Evolutionary conservation across 1,140 invertebrate species (phyloP).

Genomic region (Conus ventricosus): DNA sequence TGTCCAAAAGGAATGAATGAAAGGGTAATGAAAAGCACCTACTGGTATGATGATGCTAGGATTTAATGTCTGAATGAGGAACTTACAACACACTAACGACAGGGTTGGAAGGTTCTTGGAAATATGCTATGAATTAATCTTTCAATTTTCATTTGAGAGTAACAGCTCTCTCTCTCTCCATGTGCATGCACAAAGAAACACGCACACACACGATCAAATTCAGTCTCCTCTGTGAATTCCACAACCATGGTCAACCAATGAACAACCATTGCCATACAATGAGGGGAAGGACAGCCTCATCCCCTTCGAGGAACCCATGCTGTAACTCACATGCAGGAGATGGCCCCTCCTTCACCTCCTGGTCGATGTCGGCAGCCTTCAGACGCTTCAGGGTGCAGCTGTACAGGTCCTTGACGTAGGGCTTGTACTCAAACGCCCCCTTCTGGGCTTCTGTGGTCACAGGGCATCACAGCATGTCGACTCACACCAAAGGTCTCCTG

Average conservation of each 20-base stretch:
- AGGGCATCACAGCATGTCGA: neutral
- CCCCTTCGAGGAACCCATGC: neutral
- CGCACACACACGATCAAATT: too few species aligned
- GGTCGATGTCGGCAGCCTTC: constrained; percentile 96
- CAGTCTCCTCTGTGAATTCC: too few species aligned
- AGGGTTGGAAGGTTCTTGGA: too few species aligned
- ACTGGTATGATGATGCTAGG: too few species aligned
- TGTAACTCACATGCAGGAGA: constrained; percentile 88
- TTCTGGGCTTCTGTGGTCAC: constrained; percentile 50
- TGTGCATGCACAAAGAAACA: neutral
- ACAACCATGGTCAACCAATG: neutral
- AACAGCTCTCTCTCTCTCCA: too few species aligned
- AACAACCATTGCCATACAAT: neutral
- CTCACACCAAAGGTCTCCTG: too few species aligned
- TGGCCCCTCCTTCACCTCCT: constrained; percentile 98
- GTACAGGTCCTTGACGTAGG: constrained; percentile 89
- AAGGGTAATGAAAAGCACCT: too few species aligned
- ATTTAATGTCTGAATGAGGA: too few species aligned
- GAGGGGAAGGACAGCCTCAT: neutral
- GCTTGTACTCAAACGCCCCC: constrained; percentile 84
- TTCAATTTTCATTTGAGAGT: too few species aligned
- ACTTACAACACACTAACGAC: too few species aligned
- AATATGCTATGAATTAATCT: too few species aligned
- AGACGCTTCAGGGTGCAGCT: constrained; percentile 87
- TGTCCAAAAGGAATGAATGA: too few species aligned